These are phyloP conservation scores for Rhea americana DNA, from an alignment of 2,113 vertebrate species.

Conservation along the genomic window DNA sequence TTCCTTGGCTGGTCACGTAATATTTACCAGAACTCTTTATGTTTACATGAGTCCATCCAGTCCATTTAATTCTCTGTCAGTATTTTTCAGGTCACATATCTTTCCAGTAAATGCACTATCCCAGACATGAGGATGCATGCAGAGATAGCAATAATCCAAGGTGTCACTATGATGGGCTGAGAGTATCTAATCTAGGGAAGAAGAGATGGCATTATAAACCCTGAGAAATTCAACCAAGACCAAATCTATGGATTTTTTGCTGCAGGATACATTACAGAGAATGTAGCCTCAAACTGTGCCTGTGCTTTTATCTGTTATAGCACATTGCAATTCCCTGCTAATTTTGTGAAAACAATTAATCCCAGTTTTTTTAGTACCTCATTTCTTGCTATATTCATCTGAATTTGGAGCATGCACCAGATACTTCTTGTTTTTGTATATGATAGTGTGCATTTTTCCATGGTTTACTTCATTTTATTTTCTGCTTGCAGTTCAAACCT, in stretches of 20 bases:
- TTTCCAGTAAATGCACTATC: not conserved
- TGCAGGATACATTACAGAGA: not conserved
- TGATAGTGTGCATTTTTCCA: not conserved
- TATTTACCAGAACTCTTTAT: not conserved
- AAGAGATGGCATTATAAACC: not conserved
- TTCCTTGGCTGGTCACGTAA: not conserved
- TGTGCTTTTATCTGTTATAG: not conserved
- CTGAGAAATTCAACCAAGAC: not conserved
- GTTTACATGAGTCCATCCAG: not conserved
- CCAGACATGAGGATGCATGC: not conserved
- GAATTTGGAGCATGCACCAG: not conserved
- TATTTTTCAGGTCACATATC: not conserved
- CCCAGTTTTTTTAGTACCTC: not conserved
- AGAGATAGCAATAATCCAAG: not conserved
- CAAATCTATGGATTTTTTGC: not conserved
- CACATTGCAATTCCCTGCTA: constrained; percentile 7
- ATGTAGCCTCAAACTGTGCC: not conserved
- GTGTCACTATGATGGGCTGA: not conserved
- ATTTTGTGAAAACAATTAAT: constrained; percentile 24
- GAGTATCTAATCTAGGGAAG: not conserved
- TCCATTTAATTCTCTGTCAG: not conserved
- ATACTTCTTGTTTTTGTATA: not conserved
- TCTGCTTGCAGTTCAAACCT: not conserved
- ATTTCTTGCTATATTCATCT: not conserved
- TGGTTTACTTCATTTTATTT: not conserved